Conservation (phyloP, 2,113 vertebrate species). For the Platysternon megacephalum region DNA sequence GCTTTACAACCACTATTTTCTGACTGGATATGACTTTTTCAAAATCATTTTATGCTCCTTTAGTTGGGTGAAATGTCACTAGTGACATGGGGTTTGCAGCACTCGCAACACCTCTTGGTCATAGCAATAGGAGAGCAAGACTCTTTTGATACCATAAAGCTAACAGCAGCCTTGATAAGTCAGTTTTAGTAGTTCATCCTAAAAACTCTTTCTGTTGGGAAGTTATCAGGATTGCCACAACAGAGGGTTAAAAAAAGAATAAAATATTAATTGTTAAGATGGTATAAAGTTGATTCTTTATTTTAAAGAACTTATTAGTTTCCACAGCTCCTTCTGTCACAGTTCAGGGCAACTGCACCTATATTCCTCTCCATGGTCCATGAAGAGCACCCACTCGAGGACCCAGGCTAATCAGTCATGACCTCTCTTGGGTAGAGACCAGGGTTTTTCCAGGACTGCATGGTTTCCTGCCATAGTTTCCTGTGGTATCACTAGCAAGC, state of each 20-base stretch:
- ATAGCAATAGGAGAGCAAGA: background rate
- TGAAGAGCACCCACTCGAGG: background rate
- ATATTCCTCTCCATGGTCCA: background rate
- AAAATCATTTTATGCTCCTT: background rate
- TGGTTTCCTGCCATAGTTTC: background rate
- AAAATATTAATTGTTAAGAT: background rate
- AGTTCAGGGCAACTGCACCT: background rate
- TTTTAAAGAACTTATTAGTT: background rate
- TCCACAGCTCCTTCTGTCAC: background rate
- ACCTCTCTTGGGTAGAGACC: background rate
- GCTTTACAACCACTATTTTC: too few species aligned
- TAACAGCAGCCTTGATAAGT: background rate
- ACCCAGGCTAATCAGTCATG: background rate
- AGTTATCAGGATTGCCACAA: background rate
- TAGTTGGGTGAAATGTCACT: background rate
- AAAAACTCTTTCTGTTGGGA: background rate
- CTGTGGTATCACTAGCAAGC: background rate
- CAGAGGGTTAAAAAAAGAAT: background rate
- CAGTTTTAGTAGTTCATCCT: background rate
- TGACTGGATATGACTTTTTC: background rate
- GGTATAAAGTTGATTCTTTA: background rate
- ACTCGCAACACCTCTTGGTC: accelerated
- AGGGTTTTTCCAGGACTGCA: background rate
- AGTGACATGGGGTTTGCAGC: background rate
- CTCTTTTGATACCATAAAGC: background rate